Percentiles rank a stretch among this genome's conserved stretches.
These are phyloP conservation scores for Bothrops jararaca DNA, from an alignment of 2,113 vertebrate genomes.

Conservation along the genomic window DNA sequence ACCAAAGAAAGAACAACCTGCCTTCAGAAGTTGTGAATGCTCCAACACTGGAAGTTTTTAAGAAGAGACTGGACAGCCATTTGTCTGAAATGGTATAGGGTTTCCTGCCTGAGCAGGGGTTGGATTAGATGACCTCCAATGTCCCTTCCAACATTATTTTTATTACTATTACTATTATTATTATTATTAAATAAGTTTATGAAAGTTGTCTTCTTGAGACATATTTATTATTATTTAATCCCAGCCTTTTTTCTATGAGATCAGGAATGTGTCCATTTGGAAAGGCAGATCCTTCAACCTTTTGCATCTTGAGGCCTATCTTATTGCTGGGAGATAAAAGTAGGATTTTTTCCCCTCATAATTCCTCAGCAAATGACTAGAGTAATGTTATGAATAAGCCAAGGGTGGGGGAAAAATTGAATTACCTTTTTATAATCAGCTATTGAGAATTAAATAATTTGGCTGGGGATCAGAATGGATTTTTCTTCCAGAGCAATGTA, in stretches of 20 bases:
- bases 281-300: neutral
- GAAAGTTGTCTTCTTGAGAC: neutral
- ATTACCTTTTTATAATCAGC: neutral
- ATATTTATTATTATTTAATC: neutral
- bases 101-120: no score
- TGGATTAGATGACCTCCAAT: no score
- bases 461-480: slow-evolving; percentile 1
- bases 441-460: slow-evolving; percentile 1
- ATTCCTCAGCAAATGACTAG: slow-evolving; percentile 11
- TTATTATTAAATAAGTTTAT: neutral
- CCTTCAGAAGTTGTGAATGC: no score
- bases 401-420: neutral
- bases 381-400: neutral
- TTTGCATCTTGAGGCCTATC: neutral
- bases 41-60: no score
- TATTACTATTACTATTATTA: no score
- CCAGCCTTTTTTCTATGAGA: neutral
- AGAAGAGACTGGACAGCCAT: no score
- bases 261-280: neutral
- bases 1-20: neutral
- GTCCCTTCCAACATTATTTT: no score
- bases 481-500: neutral
- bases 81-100: no score
- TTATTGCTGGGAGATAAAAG: neutral
- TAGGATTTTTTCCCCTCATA: neutral